Conservation (phyloP, 2,888 invertebrate genomes). For the Cancer borealis region DNA sequence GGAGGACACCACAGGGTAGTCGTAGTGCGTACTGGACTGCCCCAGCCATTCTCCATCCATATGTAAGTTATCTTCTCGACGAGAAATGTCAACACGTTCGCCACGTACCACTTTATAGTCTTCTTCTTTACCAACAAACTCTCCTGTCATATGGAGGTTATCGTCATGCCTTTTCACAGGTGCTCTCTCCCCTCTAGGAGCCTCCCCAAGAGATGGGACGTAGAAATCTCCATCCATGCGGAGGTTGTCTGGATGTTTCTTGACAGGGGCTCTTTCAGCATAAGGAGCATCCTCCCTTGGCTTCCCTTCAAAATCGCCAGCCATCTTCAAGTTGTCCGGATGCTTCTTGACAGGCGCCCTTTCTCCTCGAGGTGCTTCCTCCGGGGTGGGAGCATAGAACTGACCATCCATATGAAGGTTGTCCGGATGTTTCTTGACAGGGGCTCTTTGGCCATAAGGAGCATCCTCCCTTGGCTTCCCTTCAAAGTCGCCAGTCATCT, state of each 20-base stretch:
- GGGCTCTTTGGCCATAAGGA: constrained; percentile 82
- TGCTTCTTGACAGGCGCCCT: constrained; percentile 81
- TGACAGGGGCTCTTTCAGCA: constrained; percentile 81
- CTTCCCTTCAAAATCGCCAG: constrained; percentile 79
- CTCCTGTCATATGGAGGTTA: constrained; percentile 66
- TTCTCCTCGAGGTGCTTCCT: constrained; percentile 81
- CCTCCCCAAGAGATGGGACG: constrained; percentile 81
- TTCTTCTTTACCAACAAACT: constrained; percentile 79
- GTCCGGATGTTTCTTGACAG: constrained; percentile 83
- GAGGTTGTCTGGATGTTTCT: constrained; percentile 77
- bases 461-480: constrained; percentile 62
- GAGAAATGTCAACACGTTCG: constrained; percentile 64
- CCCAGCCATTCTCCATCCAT: constrained; percentile 80
- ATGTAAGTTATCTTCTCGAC: constrained; percentile 76
- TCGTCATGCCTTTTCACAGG: constrained; percentile 67
- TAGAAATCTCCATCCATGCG: constrained; percentile 79
- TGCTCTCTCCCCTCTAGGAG: constrained; percentile 76
- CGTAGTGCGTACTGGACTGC: constrained; percentile 80
- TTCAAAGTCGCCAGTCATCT: constrained; percentile 73
- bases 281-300: constrained; percentile 77
- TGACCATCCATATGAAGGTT: constrained; percentile 82
- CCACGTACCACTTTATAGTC: constrained; percentile 74
- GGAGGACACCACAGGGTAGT: constrained; percentile 78
- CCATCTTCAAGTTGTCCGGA: constrained; percentile 82
- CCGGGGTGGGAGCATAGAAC: constrained; percentile 65